Evolutionary conservation across 2,797 vertebrate genomes (phyloP).

Genomic region (Sparidentex hasta): DNA sequence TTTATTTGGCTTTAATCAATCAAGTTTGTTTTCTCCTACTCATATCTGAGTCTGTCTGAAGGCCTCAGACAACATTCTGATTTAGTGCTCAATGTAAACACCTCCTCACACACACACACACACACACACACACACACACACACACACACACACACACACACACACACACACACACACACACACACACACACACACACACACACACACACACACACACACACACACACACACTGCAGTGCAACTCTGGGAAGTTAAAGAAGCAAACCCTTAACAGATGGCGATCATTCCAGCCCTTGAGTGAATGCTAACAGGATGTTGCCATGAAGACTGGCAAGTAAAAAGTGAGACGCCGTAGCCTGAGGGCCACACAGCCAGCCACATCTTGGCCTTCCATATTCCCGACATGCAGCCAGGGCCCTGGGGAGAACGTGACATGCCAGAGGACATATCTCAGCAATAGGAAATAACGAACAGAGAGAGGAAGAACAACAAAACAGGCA

Average conservation of each 20-base stretch:
- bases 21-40: conserved; percentile 29
- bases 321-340: conserved; percentile 39
- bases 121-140: too few relatives aligned
- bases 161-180: conserved; percentile 48
- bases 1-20: conserved; percentile 37
- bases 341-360: conserved; percentile 23
- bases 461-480: conserved; percentile 73
- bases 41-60: conserved; percentile 27
- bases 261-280: conserved; percentile 71
- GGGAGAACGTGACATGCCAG: conserved; percentile 58
- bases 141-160: conserved; percentile 38
- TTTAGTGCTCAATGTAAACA: conserved; percentile 43
- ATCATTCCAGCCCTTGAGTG: conserved; percentile 15
- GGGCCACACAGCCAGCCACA: conserved; percentile 48
- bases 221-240: conserved; percentile 32
- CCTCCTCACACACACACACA: conserved; percentile 49
- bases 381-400: conserved; percentile 36
- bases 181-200: too few relatives aligned
- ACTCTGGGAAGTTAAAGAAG: conserved; percentile 46
- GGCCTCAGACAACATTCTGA: conserved; percentile 29
- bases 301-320: conserved; percentile 60
- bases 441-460: conserved; percentile 67
- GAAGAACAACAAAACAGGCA: conserved; percentile 71
- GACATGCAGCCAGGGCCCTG: conserved; percentile 36
- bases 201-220: conserved; percentile 48